Evolutionary conservation across 2,888 invertebrate species (phyloP).

Genomic region (Drosophila lacicola): DNA sequence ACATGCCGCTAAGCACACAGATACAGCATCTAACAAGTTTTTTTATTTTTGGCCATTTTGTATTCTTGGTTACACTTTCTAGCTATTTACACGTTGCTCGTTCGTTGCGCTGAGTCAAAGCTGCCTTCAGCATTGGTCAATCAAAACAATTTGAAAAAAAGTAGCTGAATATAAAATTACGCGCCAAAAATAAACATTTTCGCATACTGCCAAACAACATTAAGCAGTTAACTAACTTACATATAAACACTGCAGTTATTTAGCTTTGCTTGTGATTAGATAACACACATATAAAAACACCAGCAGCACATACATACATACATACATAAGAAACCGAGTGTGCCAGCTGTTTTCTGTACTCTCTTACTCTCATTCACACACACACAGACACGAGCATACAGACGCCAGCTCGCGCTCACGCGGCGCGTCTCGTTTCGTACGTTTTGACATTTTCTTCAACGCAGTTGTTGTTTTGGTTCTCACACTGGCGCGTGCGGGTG

Average conservation of each 20-base stretch:
- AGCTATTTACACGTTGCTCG: slow-evolving; percentile 23
- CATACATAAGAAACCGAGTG: slow-evolving; percentile 35
- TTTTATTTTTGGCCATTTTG: slow-evolving; percentile 39
- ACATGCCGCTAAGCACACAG: slow-evolving; percentile 5
- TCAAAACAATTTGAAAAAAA: not conserved
- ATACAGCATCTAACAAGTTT: slow-evolving; percentile 42
- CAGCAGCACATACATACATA: slow-evolving; percentile 24
- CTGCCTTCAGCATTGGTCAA: slow-evolving; percentile 1
- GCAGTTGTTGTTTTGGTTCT: slow-evolving; percentile 59
- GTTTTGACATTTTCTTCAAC: slow-evolving; percentile 26
- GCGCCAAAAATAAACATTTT: not conserved
- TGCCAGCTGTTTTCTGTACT: slow-evolving; percentile 62
- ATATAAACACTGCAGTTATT: slow-evolving; percentile 8
- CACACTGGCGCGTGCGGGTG: slow-evolving; percentile 79
- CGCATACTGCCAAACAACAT: slow-evolving; percentile 2
- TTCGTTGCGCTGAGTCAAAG: slow-evolving; percentile 4
- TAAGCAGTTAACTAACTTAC: slow-evolving; percentile 4
- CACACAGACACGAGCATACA: not conserved
- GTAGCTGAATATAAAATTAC: not conserved
- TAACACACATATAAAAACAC: slow-evolving; percentile 38
- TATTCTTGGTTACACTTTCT: slow-evolving; percentile 19
- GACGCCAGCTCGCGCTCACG: slow-evolving; percentile 24
- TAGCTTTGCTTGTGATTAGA: slow-evolving; percentile 48
- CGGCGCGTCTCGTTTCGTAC: not conserved
- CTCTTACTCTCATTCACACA: slow-evolving; percentile 20